These are phyloP conservation scores for Sminthurinus signatus DNA, from an alignment of 1,140 invertebrate species.

Conservation along the genomic window DNA sequence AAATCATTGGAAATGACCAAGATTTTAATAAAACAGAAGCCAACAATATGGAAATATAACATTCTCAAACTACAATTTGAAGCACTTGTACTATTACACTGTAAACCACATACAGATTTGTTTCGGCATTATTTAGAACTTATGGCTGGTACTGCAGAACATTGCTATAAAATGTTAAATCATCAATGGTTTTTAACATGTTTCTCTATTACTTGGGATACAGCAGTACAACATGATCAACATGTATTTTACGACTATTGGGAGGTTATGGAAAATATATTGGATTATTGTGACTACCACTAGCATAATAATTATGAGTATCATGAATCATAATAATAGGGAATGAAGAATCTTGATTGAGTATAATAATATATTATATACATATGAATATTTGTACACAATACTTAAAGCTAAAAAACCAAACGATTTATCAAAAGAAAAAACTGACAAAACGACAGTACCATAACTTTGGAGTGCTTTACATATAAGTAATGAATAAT, in stretches of 20 bases:
- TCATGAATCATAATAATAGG: no score
- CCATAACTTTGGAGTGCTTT: no score
- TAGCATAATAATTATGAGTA: no score
- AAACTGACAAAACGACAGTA: no score
- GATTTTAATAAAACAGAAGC: neutral
- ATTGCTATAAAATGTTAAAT: neutral
- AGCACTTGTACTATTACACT: neutral
- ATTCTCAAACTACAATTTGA: conserved; percentile 5
- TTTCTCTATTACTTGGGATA: neutral
- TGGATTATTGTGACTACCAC: no score
- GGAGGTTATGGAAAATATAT: neutral
- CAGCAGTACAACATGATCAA: neutral
- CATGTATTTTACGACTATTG: conserved; percentile 1
- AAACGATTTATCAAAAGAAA: no score
- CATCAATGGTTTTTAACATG: conserved; percentile 7
- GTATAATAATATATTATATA: no score
- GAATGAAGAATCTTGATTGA: no score
- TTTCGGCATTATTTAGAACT: conserved; percentile 10
- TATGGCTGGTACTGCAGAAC: neutral
- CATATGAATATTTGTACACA: no score
- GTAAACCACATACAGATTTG: neutral
- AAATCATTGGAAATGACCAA: neutral
- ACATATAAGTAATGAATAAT: no score
- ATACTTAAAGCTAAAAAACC: no score
- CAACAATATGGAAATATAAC: neutral